phyloP scores from a whole-genome alignment of 1,140 invertebrate species.

The Adoxophyes honmai region DNA sequence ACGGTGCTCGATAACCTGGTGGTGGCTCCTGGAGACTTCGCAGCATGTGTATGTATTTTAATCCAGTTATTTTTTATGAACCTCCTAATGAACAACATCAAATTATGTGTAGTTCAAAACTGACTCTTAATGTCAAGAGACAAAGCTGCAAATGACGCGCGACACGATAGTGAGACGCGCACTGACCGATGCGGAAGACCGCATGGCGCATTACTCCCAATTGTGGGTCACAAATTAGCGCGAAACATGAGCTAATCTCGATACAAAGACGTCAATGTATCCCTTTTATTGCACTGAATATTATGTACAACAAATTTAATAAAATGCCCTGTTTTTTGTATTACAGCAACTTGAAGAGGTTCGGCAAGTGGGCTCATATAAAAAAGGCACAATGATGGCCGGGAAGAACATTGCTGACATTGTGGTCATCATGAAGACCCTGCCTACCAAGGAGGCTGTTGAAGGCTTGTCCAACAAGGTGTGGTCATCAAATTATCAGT shows the following conservation, averaged over 20 bases:
- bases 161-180: no score
- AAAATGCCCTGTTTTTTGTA: conserved; percentile 16
- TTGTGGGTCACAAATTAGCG: no score
- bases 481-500: conserved; percentile 36
- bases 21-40: conserved; percentile 94
- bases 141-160: no score
- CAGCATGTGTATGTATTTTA: conserved; percentile 92
- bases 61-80: no score
- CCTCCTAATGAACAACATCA: no score
- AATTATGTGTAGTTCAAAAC: no score
- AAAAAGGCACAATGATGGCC: conserved; percentile 98
- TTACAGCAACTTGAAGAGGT: conserved; percentile 97
- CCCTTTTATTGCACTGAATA: not conserved
- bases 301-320: no score
- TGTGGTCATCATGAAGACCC: conserved; percentile 98
- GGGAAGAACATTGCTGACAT: conserved; percentile 97
- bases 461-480: conserved; percentile 94
- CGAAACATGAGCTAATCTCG: no score
- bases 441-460: conserved; percentile 97
- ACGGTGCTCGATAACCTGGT: conserved; percentile 95
- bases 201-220: no score
- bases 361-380: conserved; percentile 97
- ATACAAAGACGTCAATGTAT: no score
- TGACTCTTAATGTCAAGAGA: no score
- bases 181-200: no score